phyloP scores from a whole-genome alignment of 2,113 vertebrate genomes.

The Candoia aspera region DNA sequence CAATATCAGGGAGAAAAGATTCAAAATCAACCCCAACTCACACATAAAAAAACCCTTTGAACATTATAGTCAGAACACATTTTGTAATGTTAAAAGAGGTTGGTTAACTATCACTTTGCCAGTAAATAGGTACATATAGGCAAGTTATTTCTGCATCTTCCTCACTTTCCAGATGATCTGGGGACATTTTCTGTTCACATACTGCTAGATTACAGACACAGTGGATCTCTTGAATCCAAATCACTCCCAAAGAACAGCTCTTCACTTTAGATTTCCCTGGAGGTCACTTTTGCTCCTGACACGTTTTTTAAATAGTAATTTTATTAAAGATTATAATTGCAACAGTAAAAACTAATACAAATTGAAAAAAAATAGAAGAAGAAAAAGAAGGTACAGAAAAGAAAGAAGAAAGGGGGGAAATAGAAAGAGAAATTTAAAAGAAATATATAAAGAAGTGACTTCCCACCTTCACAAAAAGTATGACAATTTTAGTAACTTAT shows the following conservation, averaged over 20 bases:
- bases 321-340: no score
- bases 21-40: background rate
- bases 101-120: rapidly evolving
- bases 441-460: no score
- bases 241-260: background rate
- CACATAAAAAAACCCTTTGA: background rate
- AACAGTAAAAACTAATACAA: no score
- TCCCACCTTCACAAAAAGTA: no score
- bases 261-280: background rate
- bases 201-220: background rate
- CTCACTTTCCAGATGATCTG: background rate
- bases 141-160: background rate
- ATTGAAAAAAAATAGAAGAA: no score
- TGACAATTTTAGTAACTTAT: no score
- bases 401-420: no score
- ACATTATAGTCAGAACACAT: background rate
- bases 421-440: no score
- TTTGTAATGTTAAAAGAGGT: background rate
- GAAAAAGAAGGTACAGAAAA: no score
- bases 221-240: background rate
- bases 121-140: background rate
- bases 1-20: background rate
- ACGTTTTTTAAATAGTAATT: no score
- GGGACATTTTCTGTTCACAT: background rate
- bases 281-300: background rate